phyloP scores from a whole-genome alignment of 2,888 invertebrate genomes.

The Doris montereyensis region DNA sequence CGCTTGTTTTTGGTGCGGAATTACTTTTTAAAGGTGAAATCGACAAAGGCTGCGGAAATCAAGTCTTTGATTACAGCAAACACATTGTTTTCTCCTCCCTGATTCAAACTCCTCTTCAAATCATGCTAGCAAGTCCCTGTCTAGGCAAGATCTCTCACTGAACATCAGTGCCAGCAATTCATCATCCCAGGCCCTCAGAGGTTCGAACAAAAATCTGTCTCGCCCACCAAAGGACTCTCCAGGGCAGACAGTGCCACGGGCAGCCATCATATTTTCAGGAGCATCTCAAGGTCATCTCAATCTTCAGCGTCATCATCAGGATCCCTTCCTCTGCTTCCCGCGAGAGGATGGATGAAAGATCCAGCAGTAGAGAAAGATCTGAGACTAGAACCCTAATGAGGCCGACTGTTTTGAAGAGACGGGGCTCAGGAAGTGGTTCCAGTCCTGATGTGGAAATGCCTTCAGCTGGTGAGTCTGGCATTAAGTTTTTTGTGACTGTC shows the following conservation, averaged over 20 bases:
- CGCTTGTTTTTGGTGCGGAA: conserved; percentile 60
- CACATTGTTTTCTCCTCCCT: conserved; percentile 49
- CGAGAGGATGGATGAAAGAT: background rate
- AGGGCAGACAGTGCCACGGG: conserved; percentile 40
- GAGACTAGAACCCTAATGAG: conserved; percentile 42
- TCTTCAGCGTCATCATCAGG: conserved; percentile 55
- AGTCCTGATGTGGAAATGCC: conserved; percentile 40
- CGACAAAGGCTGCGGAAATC: conserved; percentile 73
- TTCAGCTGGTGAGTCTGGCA: conserved; percentile 11
- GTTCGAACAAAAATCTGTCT: background rate
- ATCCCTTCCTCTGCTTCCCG: conserved; percentile 49
- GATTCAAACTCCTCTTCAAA: background rate
- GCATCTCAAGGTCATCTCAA: conserved; percentile 56
- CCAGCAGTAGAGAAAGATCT: conserved; percentile 3
- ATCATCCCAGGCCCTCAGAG: background rate
- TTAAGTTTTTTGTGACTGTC: too few relatives aligned
- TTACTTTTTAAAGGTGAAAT: conserved; percentile 66
- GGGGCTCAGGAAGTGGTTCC: conserved; percentile 11
- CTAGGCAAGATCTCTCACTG: conserved; percentile 7
- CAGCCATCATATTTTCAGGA: conserved; percentile 54
- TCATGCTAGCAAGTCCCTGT: conserved; percentile 9
- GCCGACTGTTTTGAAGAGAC: conserved; percentile 1
- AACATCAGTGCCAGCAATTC: background rate
- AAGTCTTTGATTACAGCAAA: conserved; percentile 71
- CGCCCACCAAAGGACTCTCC: too few relatives aligned